Evolutionary conservation across 1,140 invertebrate species (phyloP).

Genomic region (Helicorthomorpha holstii): DNA sequence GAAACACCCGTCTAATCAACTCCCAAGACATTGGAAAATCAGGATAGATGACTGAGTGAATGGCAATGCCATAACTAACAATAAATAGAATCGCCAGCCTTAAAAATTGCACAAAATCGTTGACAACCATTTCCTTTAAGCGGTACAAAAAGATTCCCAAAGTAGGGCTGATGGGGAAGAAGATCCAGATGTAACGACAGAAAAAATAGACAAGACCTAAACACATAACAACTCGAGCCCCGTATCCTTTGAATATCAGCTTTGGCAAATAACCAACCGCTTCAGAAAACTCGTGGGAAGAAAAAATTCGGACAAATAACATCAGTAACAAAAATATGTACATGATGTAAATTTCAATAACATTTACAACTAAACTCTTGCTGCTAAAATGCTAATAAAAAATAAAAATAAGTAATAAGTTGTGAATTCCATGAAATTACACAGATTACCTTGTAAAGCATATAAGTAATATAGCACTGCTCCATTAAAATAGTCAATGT

Average conservation of each 20-base stretch:
- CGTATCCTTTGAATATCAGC: conserved; percentile 5
- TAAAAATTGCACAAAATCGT: conserved; percentile 28
- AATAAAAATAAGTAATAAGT: not conserved
- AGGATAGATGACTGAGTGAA: conserved; percentile 28
- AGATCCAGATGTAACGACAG: conserved; percentile 25
- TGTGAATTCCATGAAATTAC: not conserved
- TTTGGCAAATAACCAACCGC: not conserved
- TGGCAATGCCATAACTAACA: conserved; percentile 26
- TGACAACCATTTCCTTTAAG: conserved; percentile 27
- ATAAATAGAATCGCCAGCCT: conserved; percentile 28
- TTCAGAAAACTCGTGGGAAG: too few relatives aligned
- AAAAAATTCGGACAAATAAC: conserved; percentile 18
- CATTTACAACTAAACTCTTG: conserved; percentile 12
- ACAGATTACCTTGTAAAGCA: conserved; percentile 17
- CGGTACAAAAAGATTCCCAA: conserved; percentile 28
- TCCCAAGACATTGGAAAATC: conserved; percentile 22
- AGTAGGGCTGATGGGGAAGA: conserved; percentile 28
- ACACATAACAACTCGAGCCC: conserved; percentile 15
- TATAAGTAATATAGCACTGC: conserved; percentile 16
- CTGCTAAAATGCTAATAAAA: conserved; percentile 1
- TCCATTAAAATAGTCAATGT: conserved; percentile 20
- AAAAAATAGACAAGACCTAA: conserved; percentile 26
- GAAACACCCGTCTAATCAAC: conserved; percentile 21
- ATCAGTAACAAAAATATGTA: conserved; percentile 17
- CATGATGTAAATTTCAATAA: conserved; percentile 16